Conservation (phyloP, 2,113 vertebrate genomes). For the Tupaia tana region DNA sequence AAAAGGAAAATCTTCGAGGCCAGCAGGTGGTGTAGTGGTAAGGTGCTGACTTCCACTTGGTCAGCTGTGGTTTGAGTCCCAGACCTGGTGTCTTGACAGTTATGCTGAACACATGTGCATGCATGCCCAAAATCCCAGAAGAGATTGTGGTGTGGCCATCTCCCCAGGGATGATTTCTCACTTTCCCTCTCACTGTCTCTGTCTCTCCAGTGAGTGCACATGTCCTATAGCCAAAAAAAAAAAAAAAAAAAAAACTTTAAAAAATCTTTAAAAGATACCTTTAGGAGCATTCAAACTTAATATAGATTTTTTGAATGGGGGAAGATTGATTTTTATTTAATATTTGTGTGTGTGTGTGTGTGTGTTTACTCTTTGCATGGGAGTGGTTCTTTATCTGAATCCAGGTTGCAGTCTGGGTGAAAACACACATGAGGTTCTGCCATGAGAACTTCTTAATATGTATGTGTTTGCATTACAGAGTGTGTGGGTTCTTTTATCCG, state of each 20-base stretch:
- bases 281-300: conserved; percentile 29
- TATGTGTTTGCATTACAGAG: neutral
- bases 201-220: no score
- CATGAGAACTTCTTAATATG: neutral
- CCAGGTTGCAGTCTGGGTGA: neutral
- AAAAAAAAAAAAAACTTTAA: no score
- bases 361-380: conserved; percentile 15
- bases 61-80: no score
- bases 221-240: no score
- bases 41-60: no score
- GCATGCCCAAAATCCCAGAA: no score
- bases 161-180: no score
- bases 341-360: neutral
- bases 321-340: neutral
- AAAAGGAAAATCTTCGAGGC: conserved; percentile 33
- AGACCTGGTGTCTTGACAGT: no score
- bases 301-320: neutral
- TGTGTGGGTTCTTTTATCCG: neutral
- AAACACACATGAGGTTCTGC: neutral
- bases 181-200: no score
- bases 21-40: no score
- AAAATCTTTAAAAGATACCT: neutral
- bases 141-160: no score
- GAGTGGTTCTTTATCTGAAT: conserved; percentile 1
- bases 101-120: no score